Evolutionary conservation across 2,797 vertebrate genomes (phyloP), one percentile per base, ranked within the genome.

Genomic region (Muraenolepis orangiensis): DNA sequence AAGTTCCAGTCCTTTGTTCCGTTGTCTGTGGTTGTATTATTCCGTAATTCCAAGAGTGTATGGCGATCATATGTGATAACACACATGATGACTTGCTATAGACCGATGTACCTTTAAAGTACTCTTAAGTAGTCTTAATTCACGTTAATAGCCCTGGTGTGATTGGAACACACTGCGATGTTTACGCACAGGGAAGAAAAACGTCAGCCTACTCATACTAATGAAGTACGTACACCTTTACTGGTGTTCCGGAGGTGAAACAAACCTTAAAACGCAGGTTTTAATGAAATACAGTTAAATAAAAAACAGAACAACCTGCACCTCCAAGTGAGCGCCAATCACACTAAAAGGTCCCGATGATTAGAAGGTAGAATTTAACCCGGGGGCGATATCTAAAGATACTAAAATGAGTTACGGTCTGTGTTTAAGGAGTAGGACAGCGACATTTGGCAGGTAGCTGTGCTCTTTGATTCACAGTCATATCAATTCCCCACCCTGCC

Each of bases 391-490:
- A 71, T 11, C 67, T 74, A 51, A 83, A 74, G 76, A 72, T 38
- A 32, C 42, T 76, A 75, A 69, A 72, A 77, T 85, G 75, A 87
- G 86, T 84, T 64, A 86, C 72, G 72, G 78, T 57, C 51, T 57
- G 51, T 57, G 51, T 57, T 57, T 20, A 57, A 57, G 20, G 10
- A 57, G 16, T n/a, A 1, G 51, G 7, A 23, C 5, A 20, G 51
- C 51, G 8, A 57, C 20, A 57, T 57, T 64, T 64, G 23, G 57
- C 23, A 18, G 51, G n/a, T 26, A 12, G 57, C 57, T 64, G 51
- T 57, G 57, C 2, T 64, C 26, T 64, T 74, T 80, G 77, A 88
- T 88, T 87, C 87, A 91, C 72, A 78, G 70, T 71, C 34, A 66
- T 77, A 80, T 88, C 85, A 86, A 88, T 26, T 64, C 57, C 57